Evolutionary conservation across 2,888 invertebrate species (phyloP).

Genomic region (Girardia tigrina): DNA sequence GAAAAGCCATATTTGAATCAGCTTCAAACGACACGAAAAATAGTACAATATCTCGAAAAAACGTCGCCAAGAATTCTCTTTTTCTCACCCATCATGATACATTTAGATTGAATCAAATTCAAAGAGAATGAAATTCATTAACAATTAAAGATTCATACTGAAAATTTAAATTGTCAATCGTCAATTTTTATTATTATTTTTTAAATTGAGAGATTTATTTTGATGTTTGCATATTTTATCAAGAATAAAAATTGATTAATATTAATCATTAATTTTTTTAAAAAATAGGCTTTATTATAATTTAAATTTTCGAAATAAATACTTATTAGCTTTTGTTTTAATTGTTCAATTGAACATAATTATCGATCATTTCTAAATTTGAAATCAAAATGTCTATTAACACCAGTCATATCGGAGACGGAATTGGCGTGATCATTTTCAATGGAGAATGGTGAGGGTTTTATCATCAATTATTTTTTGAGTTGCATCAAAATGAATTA

Average conservation of each 20-base stretch:
- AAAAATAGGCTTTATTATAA: not conserved
- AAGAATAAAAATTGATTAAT: not conserved
- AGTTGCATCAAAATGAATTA: too few relatives aligned
- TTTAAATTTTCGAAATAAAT: not conserved
- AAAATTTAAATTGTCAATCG: too few relatives aligned
- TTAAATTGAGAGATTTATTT: not conserved
- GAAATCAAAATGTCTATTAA: not conserved
- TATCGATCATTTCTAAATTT: not conserved
- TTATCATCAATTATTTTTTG: too few relatives aligned
- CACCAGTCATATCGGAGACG: not conserved
- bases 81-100: not conserved
- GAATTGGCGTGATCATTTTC: not conserved
- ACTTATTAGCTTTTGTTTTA: not conserved
- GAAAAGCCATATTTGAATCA: not conserved
- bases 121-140: not conserved
- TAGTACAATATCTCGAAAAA: not conserved
- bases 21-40: not conserved
- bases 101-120: not conserved
- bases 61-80: not conserved
- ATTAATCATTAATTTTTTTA: not conserved
- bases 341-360: not conserved
- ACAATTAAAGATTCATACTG: not conserved
- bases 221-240: not conserved
- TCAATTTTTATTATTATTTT: not conserved
- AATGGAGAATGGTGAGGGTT: not conserved